phyloP scores from a whole-genome alignment of 2,888 invertebrate species.

The Anticlea derivata region DNA sequence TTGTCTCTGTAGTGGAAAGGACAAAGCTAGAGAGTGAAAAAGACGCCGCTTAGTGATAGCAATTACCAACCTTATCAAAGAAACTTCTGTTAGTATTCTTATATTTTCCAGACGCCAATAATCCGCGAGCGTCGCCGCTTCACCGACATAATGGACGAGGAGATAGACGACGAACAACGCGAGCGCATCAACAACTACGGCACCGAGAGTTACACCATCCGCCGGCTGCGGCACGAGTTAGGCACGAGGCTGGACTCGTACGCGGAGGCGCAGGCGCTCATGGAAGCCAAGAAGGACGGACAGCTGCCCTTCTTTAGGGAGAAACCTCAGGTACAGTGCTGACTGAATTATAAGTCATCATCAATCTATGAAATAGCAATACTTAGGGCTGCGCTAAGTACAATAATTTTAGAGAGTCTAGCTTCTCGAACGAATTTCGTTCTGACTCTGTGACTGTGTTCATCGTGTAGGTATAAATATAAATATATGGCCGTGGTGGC shows the following conservation, averaged over 20 bases:
- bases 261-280: conserved; percentile 93
- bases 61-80: too few species aligned
- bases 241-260: conserved; percentile 89
- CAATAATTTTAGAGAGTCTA: too few species aligned
- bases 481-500: too few species aligned
- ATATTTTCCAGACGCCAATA: conserved; percentile 87
- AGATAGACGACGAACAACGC: conserved; percentile 95
- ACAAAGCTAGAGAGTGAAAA: too few species aligned
- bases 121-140: conserved; percentile 95
- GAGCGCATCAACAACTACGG: conserved; percentile 92
- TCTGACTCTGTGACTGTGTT: too few species aligned
- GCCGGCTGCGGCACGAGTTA: conserved; percentile 92
- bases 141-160: conserved; percentile 97
- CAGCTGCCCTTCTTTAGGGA: conserved; percentile 95
- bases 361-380: background rate
- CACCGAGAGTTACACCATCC: conserved; percentile 87
- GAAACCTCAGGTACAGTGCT: conserved; percentile 89
- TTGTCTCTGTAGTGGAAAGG: too few species aligned
- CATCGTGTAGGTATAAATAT: too few species aligned
- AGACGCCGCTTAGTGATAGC: too few species aligned
- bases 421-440: too few species aligned
- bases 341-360: background rate
- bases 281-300: conserved; percentile 90
- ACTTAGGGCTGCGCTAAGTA: conserved; percentile 2
- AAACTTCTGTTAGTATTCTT: too few species aligned